These are phyloP conservation scores for Echinops telfairi DNA, from an alignment of 2,113 vertebrate genomes.

Conservation along the genomic window DNA sequence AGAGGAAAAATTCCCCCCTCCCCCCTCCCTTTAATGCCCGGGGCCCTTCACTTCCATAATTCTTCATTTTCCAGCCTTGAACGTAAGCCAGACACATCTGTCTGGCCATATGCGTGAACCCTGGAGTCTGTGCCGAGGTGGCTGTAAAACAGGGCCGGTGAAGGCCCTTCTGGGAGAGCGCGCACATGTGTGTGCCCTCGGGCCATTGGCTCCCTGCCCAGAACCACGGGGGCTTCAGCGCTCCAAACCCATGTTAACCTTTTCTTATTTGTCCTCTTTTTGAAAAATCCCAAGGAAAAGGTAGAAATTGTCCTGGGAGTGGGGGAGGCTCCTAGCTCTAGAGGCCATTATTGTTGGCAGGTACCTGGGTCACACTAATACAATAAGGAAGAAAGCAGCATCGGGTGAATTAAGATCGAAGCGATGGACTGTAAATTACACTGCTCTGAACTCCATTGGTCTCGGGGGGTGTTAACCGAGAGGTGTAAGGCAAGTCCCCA, in stretches of 20 bases:
- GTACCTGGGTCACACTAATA: conserved; percentile 88
- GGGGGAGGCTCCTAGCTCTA: conserved; percentile 85
- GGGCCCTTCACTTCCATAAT: conserved; percentile 98
- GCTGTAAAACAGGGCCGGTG: conserved; percentile 93
- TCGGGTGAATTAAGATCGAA: conserved; percentile 84
- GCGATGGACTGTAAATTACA: conserved; percentile 87
- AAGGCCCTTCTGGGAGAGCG: conserved; percentile 93
- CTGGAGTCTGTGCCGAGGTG: conserved; percentile 92
- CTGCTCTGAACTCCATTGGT: conserved; percentile 86
- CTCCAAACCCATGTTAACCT: conserved; percentile 91
- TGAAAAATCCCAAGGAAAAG: conserved; percentile 84
- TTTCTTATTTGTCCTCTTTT: conserved; percentile 86
- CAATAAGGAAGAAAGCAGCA: conserved; percentile 87
- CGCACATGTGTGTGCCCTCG: conserved; percentile 92
- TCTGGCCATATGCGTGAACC: conserved; percentile 98
- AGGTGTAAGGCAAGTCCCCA: conserved; percentile 89
- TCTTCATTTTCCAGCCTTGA: conserved; percentile 97
- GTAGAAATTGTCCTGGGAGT: conserved; percentile 85
- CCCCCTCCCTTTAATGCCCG: conserved; percentile 91
- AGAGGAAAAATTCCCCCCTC: conserved; percentile 88
- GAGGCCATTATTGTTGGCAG: conserved; percentile 89
- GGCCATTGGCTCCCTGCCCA: conserved; percentile 91
- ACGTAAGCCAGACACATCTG: conserved; percentile 98
- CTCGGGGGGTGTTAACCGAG: conserved; percentile 87
- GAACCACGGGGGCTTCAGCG: conserved; percentile 89